These are phyloP conservation scores for Archilochus colubris DNA, from an alignment of 2,113 vertebrate genomes.

Conservation along the genomic window DNA sequence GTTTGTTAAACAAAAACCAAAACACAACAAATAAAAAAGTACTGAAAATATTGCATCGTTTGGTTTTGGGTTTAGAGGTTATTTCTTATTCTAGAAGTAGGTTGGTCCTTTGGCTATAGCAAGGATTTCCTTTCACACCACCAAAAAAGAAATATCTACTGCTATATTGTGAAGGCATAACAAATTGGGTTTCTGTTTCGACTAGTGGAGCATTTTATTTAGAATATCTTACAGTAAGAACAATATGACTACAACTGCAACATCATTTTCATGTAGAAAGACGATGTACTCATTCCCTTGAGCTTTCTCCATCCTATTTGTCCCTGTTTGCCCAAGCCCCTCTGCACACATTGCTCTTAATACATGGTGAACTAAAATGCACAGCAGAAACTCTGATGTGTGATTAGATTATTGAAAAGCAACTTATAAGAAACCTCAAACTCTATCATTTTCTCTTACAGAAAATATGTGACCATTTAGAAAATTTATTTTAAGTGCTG, in stretches of 20 bases:
- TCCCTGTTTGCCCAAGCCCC: not conserved
- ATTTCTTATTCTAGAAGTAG: not conserved
- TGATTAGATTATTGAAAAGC: not conserved
- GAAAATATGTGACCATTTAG: not conserved
- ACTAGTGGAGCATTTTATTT: constrained; percentile 29
- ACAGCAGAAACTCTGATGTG: not conserved
- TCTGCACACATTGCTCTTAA: not conserved
- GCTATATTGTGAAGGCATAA: constrained; percentile 8
- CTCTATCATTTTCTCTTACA: not conserved
- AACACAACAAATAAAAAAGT: no score
- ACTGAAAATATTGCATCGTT: not conserved
- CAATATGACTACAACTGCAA: not conserved
- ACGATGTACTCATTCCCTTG: not conserved
- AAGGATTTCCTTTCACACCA: not conserved
- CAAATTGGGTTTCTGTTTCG: constrained; percentile 22
- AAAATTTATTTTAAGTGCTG: not conserved
- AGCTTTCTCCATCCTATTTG: not conserved
- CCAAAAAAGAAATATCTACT: constrained; percentile 32
- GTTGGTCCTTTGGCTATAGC: not conserved
- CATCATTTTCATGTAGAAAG: not conserved
- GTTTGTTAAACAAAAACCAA: not conserved
- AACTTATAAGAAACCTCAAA: not conserved
- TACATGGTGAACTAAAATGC: not conserved
- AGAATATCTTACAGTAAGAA: constrained; percentile 46
- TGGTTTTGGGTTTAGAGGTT: not conserved